Evolutionary conservation across 2,797 vertebrate species (phyloP).

Genomic region (Peromyscus nudipes): DNA sequence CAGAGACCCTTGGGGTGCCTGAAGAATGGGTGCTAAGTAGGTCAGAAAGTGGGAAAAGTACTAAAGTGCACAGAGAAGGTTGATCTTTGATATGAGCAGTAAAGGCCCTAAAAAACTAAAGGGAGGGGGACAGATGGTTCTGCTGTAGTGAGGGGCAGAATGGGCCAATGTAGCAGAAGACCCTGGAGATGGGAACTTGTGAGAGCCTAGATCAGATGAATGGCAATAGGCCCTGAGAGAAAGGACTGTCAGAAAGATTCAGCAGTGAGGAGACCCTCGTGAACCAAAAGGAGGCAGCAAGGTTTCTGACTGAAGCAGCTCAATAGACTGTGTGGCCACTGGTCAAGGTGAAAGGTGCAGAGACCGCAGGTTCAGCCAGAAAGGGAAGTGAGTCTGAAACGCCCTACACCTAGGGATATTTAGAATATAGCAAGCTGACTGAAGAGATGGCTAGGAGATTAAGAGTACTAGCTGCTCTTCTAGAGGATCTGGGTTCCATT

Average conservation of each 20-base stretch:
- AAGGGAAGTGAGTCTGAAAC: background rate
- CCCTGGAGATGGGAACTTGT: background rate
- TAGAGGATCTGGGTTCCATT: background rate
- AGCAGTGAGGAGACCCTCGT: background rate
- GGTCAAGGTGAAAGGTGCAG: background rate
- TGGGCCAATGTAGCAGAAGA: accelerated
- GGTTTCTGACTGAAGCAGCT: background rate
- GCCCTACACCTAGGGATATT: background rate
- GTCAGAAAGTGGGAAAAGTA: background rate
- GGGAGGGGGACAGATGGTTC: background rate
- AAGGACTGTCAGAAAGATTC: background rate
- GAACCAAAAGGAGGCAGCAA: background rate
- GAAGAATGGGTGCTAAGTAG: background rate
- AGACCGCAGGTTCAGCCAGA: background rate
- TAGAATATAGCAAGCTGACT: background rate
- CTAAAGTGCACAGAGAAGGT: background rate
- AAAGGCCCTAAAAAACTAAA: background rate
- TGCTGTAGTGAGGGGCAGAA: background rate
- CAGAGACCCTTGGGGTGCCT: background rate
- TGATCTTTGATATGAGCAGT: background rate
- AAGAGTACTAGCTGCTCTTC: background rate
- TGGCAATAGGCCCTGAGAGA: background rate
- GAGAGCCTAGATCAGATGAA: background rate
- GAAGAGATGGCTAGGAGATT: background rate
- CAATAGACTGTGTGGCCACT: background rate